Percentiles rank a stretch among this genome's conserved stretches.
These are phyloP conservation scores for Psittacula derbiana DNA, from an alignment of 2,797 vertebrate species.

Conservation along the genomic window DNA sequence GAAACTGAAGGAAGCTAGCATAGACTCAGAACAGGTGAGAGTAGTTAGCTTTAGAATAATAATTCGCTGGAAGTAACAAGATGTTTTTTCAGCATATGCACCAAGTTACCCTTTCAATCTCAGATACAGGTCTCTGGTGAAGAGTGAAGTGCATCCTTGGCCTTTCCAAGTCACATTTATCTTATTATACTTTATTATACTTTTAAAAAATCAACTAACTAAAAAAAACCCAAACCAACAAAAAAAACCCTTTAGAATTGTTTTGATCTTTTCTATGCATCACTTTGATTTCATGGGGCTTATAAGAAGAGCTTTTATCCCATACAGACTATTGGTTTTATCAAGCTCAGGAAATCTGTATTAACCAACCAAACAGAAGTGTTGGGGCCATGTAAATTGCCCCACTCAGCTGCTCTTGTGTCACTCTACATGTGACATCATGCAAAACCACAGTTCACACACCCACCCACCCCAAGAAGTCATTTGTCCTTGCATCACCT, in stretches of 20 bases:
- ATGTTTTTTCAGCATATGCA: neutral
- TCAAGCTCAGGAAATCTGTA: neutral
- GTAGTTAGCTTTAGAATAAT: neutral
- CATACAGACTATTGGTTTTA: neutral
- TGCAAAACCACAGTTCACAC: neutral
- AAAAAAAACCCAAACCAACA: neutral
- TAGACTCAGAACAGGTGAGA: conserved; percentile 74
- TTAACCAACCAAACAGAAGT: neutral
- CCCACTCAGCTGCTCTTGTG: neutral
- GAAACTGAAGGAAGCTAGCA: conserved; percentile 70
- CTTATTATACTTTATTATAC: too few relatives aligned
- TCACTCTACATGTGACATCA: neutral
- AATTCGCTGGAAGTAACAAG: neutral
- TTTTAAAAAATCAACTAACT: neutral
- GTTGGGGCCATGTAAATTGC: neutral
- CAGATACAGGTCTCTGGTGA: neutral
- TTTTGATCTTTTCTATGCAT: neutral
- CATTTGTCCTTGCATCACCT: neutral
- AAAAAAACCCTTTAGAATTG: neutral
- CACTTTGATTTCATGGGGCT: neutral
- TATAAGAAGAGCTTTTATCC: neutral
- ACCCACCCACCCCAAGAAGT: neutral
- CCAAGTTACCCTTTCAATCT: neutral
- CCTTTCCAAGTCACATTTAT: neutral
- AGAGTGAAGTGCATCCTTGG: neutral